A percentile compares a stretch with the other conserved stretches of the same genome.
phyloP scores from a whole-genome alignment of 2,797 vertebrate species.

The Halcyon leucocephala region DNA sequence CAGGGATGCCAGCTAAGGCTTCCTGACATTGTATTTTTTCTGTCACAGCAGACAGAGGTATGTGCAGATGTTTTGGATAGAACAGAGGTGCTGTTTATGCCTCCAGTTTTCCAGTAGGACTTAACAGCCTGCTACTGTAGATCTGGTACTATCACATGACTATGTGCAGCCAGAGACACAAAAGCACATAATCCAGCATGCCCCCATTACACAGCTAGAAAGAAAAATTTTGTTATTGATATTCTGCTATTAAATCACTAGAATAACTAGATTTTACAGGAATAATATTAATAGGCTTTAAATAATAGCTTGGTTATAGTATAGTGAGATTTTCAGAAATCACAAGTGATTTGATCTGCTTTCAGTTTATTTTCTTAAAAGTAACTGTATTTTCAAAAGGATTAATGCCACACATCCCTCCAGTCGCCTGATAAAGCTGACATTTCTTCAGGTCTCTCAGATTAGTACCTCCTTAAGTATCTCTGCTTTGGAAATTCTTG shows the following conservation, averaged over 20 bases:
- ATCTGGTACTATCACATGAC: accelerated
- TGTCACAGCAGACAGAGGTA: not conserved
- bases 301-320: not conserved
- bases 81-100: not conserved
- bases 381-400: not conserved
- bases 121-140: not conserved
- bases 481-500: not conserved
- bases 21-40: not conserved
- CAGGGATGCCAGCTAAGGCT: not conserved
- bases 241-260: not conserved
- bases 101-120: not conserved
- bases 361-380: not conserved
- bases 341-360: not conserved
- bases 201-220: not conserved
- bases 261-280: not conserved
- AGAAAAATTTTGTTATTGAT: not conserved
- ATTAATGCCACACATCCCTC: not conserved
- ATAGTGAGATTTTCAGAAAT: not conserved
- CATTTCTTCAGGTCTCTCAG: not conserved
- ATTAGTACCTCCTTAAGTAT: not conserved
- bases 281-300: not conserved
- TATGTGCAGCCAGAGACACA: not conserved
- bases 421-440: not conserved
- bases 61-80: not conserved
- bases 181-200: not conserved